Conservation (phyloP, 2,113 vertebrate genomes). For the Toxostoma redivivum region DNA sequence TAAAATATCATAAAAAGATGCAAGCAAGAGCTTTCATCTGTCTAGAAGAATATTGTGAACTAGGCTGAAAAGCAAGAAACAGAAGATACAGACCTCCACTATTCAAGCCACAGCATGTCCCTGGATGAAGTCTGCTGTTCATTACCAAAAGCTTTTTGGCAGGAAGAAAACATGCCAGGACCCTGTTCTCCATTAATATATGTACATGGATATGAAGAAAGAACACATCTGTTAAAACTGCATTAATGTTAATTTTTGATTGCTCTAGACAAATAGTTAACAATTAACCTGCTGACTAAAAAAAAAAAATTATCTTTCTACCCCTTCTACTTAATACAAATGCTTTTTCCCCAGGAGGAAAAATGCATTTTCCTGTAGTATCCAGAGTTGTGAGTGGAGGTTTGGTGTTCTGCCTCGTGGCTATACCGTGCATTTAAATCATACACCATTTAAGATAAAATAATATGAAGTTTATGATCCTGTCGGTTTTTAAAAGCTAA, state of each 20-base stretch:
- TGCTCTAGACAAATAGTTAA: background rate
- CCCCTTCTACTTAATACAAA: background rate
- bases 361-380: background rate
- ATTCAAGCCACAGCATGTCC: background rate
- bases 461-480: slow-evolving; percentile 54
- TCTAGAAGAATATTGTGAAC: background rate
- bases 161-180: background rate
- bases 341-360: background rate
- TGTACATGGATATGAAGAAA: background rate
- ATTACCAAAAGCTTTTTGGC: slow-evolving; percentile 9
- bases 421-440: slow-evolving; percentile 15
- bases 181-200: slow-evolving; percentile 4
- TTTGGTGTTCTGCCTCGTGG: background rate
- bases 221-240: background rate
- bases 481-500: slow-evolving; percentile 67
- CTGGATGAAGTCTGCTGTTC: background rate
- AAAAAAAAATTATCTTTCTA: background rate
- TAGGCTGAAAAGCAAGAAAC: background rate
- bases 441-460: slow-evolving; percentile 46
- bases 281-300: background rate
- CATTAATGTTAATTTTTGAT: slow-evolving; percentile 5
- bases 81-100: background rate
- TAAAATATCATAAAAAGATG: background rate
- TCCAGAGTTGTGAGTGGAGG: background rate
- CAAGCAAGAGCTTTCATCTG: background rate